These are phyloP conservation scores for Serinus canaria DNA, from an alignment of 2,113 vertebrate species.

Conservation along the genomic window DNA sequence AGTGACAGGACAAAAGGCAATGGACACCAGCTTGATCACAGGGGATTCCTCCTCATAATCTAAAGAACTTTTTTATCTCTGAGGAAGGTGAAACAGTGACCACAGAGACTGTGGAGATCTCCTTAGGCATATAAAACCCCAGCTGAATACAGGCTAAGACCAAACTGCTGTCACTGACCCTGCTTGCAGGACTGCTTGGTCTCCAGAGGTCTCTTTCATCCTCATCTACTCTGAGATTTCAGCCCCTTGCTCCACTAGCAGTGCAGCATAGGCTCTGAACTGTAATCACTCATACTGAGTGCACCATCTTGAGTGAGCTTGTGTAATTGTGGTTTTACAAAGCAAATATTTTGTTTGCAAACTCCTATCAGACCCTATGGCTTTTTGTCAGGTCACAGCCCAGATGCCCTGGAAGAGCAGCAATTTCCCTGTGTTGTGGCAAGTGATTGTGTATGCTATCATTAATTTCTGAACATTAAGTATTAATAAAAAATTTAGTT, in stretches of 20 bases:
- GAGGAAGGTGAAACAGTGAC: neutral
- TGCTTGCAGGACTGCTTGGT: neutral
- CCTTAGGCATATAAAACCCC: neutral
- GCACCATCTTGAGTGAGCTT: neutral
- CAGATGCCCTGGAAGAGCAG: neutral
- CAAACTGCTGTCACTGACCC: neutral
- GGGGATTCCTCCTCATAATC: neutral
- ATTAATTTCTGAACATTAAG: neutral
- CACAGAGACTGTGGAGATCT: neutral
- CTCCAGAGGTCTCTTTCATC: neutral
- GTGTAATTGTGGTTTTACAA: neutral
- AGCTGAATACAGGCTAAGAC: neutral
- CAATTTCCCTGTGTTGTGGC: neutral
- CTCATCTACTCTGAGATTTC: neutral
- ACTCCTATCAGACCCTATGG: fast-evolving
- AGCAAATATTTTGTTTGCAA: neutral
- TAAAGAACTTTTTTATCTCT: neutral
- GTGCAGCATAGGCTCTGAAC: neutral
- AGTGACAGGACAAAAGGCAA: neutral
- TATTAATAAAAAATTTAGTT: neutral
- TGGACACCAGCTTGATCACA: neutral
- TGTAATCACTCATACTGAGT: neutral
- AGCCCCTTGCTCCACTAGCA: neutral
- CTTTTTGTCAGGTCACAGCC: neutral
- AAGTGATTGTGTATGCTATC: neutral